Evolutionary conservation across 64 coral and sea anemone genomes (phyloP).

Genomic region (Dendrophyllia cribrosa): DNA sequence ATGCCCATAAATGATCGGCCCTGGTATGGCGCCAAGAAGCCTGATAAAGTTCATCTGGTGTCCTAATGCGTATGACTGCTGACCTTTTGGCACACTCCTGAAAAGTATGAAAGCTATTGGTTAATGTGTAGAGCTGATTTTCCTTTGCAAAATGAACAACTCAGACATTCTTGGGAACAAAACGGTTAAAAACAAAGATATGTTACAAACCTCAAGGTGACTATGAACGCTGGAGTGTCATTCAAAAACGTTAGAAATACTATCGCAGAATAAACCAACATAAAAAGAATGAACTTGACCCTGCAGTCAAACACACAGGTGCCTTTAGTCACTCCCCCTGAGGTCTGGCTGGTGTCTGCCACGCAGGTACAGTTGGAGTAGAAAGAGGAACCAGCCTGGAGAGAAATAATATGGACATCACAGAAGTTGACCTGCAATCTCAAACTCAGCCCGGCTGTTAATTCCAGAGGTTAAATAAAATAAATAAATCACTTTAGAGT

Average conservation of each 20-base stretch:
- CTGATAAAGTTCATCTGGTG: not conserved
- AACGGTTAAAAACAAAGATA: too few species aligned
- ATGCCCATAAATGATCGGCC: not conserved
- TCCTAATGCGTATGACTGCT: slow-evolving; percentile 14
- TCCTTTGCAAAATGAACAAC: too few species aligned
- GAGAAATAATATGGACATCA: not conserved
- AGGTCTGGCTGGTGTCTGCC: not conserved
- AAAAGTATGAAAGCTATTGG: too few species aligned
- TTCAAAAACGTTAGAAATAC: not conserved
- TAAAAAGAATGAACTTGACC: not conserved
- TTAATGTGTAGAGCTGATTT: too few species aligned
- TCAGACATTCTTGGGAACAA: too few species aligned
- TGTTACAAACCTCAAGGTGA: not conserved
- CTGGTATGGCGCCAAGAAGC: slow-evolving; percentile 7
- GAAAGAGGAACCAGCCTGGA: not conserved
- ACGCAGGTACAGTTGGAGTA: slow-evolving; percentile 5
- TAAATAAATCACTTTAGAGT: too few species aligned
- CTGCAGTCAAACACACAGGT: not conserved
- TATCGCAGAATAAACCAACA: not conserved
- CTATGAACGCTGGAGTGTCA: not conserved
- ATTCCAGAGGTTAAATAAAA: too few species aligned
- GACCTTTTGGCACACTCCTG: slow-evolving; percentile 2
- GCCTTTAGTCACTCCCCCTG: not conserved
- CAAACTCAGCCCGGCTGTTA: too few species aligned
- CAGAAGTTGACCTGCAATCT: too few species aligned